A percentile compares a stretch with the other conserved stretches of the same genome.
Conservation (phyloP, 2,888 invertebrate genomes). For the Lathronympha strigana region DNA sequence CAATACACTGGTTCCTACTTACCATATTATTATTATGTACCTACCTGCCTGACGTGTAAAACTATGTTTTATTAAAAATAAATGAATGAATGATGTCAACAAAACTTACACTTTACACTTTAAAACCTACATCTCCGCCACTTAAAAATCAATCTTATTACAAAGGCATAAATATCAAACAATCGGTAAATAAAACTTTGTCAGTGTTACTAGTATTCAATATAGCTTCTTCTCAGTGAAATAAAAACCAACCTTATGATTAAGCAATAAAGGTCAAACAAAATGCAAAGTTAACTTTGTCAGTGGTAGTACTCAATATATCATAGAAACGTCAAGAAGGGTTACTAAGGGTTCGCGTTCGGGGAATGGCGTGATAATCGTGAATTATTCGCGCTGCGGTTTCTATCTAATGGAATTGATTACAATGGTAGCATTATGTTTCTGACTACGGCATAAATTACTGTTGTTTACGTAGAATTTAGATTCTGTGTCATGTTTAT, state of each 20-base stretch:
- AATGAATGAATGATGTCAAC: no score
- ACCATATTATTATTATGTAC: no score
- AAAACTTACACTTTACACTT: constrained; percentile 45
- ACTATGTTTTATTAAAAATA: no score
- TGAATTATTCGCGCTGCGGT: constrained; percentile 35
- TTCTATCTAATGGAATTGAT: constrained; percentile 24
- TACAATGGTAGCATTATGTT: constrained; percentile 17
- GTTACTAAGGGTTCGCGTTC: constrained; percentile 51
- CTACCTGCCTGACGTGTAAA: no score
- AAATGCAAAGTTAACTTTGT: constrained; percentile 40
- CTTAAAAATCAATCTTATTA: constrained; percentile 44
- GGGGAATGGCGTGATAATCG: constrained; percentile 31
- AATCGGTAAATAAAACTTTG: constrained; percentile 38
- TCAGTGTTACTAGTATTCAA: constrained; percentile 57
- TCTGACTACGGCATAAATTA: constrained; percentile 18
- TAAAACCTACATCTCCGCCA: constrained; percentile 35
- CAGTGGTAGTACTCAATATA: constrained; percentile 62
- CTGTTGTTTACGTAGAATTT: constrained; percentile 8
- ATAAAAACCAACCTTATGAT: constrained; percentile 44
- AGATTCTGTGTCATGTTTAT: background rate
- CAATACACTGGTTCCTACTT: no score
- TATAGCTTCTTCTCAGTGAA: no score
- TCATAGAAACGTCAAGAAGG: constrained; percentile 58
- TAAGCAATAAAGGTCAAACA: constrained; percentile 32
- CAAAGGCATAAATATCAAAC: constrained; percentile 31